phyloP scores from a whole-genome alignment of 2,888 invertebrate genomes.

The Nomada ferruginata region DNA sequence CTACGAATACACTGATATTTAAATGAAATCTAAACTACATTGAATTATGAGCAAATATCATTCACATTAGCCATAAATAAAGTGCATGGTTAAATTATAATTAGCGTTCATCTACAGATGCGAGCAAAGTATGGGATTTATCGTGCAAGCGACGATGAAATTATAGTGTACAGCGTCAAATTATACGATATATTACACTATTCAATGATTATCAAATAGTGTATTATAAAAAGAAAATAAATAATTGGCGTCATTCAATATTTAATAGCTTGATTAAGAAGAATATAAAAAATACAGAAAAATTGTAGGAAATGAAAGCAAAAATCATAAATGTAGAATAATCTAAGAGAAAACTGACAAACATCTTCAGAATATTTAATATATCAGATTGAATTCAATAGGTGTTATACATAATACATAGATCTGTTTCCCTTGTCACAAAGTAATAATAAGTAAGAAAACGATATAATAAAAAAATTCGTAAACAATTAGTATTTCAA shows the following conservation, averaged over 20 bases:
- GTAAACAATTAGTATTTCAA: too few relatives aligned
- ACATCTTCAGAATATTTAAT: too few relatives aligned
- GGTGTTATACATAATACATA: too few relatives aligned
- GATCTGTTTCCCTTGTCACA: too few relatives aligned
- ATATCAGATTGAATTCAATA: too few relatives aligned
- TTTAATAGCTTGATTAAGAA: neutral
- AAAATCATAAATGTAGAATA: too few relatives aligned
- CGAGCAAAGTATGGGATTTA: neutral
- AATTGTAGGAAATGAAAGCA: conserved; percentile 16
- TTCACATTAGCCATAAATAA: neutral
- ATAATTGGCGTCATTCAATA: neutral
- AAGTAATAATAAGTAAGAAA: too few relatives aligned
- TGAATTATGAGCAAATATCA: neutral
- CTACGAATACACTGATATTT: conserved; percentile 1
- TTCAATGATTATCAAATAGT: neutral
- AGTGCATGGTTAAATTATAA: neutral
- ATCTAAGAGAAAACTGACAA: too few relatives aligned
- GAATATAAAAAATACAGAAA: conserved; percentile 4
- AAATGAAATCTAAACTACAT: neutral
- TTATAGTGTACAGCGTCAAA: neutral
- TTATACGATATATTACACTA: neutral
- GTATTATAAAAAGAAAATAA: neutral
- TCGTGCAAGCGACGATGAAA: neutral
- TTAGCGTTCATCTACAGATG: neutral
- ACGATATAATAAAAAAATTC: too few relatives aligned